phyloP scores from a whole-genome alignment of 2,888 invertebrate species.

The Aspidapion aeneum region DNA sequence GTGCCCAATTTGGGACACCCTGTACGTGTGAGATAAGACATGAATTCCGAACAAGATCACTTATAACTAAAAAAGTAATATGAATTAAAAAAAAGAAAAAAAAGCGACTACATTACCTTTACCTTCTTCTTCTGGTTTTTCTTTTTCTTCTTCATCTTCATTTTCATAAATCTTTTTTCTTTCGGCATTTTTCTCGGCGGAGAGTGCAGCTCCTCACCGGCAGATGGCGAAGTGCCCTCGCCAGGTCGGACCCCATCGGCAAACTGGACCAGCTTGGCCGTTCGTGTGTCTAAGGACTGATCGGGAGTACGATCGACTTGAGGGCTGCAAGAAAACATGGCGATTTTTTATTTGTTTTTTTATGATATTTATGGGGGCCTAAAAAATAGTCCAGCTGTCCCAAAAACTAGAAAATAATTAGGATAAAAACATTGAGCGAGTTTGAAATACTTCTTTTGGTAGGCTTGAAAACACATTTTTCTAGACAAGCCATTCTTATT shows the following conservation, averaged over 20 bases:
- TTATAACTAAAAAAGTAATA: too few relatives aligned
- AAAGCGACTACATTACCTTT: slow-evolving; percentile 44
- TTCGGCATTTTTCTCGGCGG: slow-evolving; percentile 55
- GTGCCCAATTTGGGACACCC: too few relatives aligned
- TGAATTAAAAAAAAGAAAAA: slow-evolving; percentile 19
- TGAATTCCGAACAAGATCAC: too few relatives aligned
- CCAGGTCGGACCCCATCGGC: slow-evolving; percentile 60
- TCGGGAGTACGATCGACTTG: too few relatives aligned
- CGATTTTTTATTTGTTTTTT: slow-evolving; percentile 4
- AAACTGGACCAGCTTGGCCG: slow-evolving; percentile 51
- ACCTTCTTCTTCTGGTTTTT: slow-evolving; percentile 55
- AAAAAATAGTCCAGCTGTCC: slow-evolving; percentile 6
- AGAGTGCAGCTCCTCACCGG: slow-evolving; percentile 58
- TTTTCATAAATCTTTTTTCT: slow-evolving; percentile 49
- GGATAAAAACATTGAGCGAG: too few relatives aligned
- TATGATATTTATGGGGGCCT: slow-evolving; percentile 5
- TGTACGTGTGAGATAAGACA: too few relatives aligned
- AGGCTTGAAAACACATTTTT: too few relatives aligned
- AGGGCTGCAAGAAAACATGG: slow-evolving; percentile 8
- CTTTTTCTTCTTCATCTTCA: slow-evolving; percentile 51
- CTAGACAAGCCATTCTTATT: too few relatives aligned
- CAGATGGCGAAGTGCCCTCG: slow-evolving; percentile 56
- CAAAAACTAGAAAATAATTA: too few relatives aligned
- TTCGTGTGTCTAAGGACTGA: too few relatives aligned
- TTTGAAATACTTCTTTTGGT: too few relatives aligned